Percentiles rank a stretch among this genome's conserved stretches.
Evolutionary conservation across 2,888 invertebrate species (phyloP).

Genomic region (Apomyelois bistriatella): DNA sequence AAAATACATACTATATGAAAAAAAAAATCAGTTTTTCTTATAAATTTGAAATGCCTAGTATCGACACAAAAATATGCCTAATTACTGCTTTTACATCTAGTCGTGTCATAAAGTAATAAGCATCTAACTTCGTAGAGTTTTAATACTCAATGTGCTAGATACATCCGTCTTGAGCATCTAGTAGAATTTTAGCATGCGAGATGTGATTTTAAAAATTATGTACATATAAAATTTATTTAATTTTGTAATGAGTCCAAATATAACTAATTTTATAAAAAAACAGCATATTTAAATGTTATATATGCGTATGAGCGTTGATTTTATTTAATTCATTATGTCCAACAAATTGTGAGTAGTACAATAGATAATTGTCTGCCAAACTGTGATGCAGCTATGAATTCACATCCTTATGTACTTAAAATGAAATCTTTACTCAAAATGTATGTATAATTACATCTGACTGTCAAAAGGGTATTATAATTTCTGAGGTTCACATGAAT

Average conservation of each 20-base stretch:
- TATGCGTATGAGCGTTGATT: conserved; percentile 65
- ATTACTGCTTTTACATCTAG: background rate
- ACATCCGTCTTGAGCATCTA: conserved; percentile 60
- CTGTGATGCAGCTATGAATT: too few relatives aligned
- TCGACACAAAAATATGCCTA: background rate
- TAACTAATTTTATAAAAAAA: background rate
- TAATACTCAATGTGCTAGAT: conserved; percentile 68
- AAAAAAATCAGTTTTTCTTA: too few relatives aligned
- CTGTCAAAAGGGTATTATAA: too few relatives aligned
- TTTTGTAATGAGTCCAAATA: background rate
- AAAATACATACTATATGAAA: too few relatives aligned
- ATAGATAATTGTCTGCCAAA: too few relatives aligned
- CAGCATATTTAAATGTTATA: conserved; percentile 69
- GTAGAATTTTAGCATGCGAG: conserved; percentile 42
- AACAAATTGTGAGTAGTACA: conserved; percentile 55
- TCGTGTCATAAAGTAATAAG: conserved; percentile 38
- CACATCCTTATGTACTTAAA: too few relatives aligned
- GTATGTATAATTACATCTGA: too few relatives aligned
- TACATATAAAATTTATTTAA: too few relatives aligned
- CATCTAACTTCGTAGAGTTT: conserved; percentile 61
- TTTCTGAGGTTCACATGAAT: too few relatives aligned
- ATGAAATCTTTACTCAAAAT: too few relatives aligned
- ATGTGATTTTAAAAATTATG: too few relatives aligned
- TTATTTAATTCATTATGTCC: conserved; percentile 63
- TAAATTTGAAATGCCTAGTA: too few relatives aligned